phyloP scores from a whole-genome alignment of 2,797 vertebrate genomes.

The Peromyscus melanophrys region DNA sequence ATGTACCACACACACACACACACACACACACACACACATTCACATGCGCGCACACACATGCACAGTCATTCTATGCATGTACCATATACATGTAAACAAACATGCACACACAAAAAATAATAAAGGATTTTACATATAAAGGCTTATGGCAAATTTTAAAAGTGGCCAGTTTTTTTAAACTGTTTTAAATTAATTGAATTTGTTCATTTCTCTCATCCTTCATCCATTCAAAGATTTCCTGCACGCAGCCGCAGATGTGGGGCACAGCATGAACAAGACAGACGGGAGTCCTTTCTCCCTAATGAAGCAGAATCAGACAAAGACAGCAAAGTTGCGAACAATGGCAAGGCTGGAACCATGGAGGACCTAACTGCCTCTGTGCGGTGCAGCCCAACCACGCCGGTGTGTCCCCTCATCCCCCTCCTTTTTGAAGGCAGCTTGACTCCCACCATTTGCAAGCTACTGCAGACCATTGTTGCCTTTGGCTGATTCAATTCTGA shows the following conservation, averaged over 20 bases:
- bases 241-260: not conserved
- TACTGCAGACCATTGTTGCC: constrained; percentile 41
- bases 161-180: constrained; percentile 25
- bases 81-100: no score
- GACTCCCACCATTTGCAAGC: not conserved
- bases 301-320: not conserved
- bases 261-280: not conserved
- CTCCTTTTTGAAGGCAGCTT: constrained; percentile 51
- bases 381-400: not conserved
- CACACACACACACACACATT: not conserved
- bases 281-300: not conserved
- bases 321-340: constrained; percentile 21
- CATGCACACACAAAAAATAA: not conserved
- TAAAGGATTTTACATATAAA: not conserved
- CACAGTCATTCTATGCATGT: not conserved
- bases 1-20: not conserved
- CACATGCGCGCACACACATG: not conserved
- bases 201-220: constrained; percentile 43
- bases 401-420: constrained; percentile 44
- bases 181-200: constrained; percentile 17
- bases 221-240: constrained; percentile 6
- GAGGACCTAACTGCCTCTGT: not conserved
- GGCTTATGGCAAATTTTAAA: not conserved
- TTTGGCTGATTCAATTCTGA: constrained; percentile 81
- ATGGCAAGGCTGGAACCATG: not conserved